Evolutionary conservation across 2,797 vertebrate species (phyloP).

Genomic region (Microchirus variegatus): DNA sequence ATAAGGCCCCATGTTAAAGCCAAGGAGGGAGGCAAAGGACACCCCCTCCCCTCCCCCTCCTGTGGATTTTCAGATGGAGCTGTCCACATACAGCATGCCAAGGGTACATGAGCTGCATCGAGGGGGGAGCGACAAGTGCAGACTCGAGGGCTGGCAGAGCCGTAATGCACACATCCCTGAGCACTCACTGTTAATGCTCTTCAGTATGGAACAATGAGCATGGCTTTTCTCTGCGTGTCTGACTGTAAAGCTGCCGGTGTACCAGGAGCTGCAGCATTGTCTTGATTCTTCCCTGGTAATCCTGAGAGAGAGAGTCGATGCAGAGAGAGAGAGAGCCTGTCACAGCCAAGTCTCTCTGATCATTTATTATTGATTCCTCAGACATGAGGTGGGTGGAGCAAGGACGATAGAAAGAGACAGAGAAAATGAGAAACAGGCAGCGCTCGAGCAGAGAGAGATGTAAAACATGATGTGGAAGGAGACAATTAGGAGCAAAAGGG

Average conservation of each 20-base stretch:
- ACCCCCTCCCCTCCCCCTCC: constrained; percentile 32
- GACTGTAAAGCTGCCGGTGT: constrained; percentile 40
- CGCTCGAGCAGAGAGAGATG: constrained; percentile 11
- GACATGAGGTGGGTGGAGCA: constrained; percentile 38
- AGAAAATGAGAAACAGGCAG: constrained; percentile 19
- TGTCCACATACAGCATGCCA: constrained; percentile 29
- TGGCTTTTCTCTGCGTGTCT: constrained; percentile 34
- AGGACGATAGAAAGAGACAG: constrained; percentile 18
- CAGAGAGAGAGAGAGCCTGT: constrained; percentile 51
- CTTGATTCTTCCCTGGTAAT: constrained; percentile 32
- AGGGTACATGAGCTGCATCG: constrained; percentile 19
- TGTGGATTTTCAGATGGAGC: constrained; percentile 45
- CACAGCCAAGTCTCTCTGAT: constrained; percentile 54
- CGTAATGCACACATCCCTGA: constrained; percentile 43
- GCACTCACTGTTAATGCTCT: constrained; percentile 40
- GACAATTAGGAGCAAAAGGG: not conserved
- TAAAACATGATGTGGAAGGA: not conserved
- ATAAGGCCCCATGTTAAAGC: no score
- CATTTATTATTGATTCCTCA: constrained; percentile 72
- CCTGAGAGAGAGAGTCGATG: constrained; percentile 46
- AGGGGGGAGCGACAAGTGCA: constrained; percentile 15
- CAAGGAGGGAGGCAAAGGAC: not conserved
- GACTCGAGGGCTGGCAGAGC: constrained; percentile 15
- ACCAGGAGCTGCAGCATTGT: constrained; percentile 42
- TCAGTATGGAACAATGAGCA: constrained; percentile 54